Percentiles rank a stretch among this genome's conserved stretches.
Evolutionary conservation across 2,797 vertebrate species (phyloP).

Genomic region (Chelidonichthys spinosus): DNA sequence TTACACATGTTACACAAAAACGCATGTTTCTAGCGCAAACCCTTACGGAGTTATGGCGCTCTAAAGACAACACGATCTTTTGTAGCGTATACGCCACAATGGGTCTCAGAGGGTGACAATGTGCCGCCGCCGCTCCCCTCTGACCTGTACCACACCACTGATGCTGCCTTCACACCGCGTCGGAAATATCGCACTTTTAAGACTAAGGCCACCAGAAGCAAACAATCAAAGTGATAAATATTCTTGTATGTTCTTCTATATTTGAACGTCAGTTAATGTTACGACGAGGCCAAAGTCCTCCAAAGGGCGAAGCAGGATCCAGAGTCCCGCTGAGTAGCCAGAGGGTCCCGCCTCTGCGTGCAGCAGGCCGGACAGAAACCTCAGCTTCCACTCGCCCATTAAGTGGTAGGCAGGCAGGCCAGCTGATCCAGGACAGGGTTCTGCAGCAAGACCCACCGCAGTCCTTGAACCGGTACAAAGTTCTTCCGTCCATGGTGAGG

Average conservation of each 20-base stretch:
- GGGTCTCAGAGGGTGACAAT: neutral
- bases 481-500: slow-evolving; percentile 90
- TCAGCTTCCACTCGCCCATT: slow-evolving; percentile 52
- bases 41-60: too few relatives aligned
- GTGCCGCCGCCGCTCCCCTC: neutral
- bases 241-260: neutral
- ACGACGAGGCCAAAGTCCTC: slow-evolving; percentile 90
- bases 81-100: too few relatives aligned
- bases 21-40: too few relatives aligned
- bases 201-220: too few relatives aligned
- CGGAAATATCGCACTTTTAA: fast-evolving
- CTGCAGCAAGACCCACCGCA: slow-evolving; percentile 72
- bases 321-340: neutral
- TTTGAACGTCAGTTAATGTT: neutral
- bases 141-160: slow-evolving; percentile 24
- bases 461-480: slow-evolving; percentile 90
- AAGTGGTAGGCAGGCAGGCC: slow-evolving; percentile 46
- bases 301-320: slow-evolving; percentile 83
- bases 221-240: too few relatives aligned
- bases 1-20: too few relatives aligned
- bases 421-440: slow-evolving; percentile 59
- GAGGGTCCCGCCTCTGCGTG: neutral
- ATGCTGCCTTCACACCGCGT: slow-evolving; percentile 8
- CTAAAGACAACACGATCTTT: too few relatives aligned
- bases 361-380: slow-evolving; percentile 16